Evolutionary conservation across 2,888 invertebrate genomes (phyloP).

Genomic region (Apoderus coryli): DNA sequence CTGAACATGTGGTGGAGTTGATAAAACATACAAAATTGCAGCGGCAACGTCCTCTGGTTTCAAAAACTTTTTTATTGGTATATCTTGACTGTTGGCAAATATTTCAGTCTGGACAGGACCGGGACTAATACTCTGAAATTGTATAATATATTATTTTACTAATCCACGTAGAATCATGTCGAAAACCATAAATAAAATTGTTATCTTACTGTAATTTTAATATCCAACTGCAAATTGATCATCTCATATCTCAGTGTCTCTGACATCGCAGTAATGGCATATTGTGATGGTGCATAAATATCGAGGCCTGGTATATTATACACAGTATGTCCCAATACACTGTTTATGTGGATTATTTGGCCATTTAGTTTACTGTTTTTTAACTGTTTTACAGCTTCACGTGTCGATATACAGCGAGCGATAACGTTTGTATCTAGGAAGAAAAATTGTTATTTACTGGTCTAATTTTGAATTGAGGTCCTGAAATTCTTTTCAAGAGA

Average conservation of each 20-base stretch:
- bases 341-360: conserved; percentile 19
- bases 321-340: conserved; percentile 17
- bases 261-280: conserved; percentile 18
- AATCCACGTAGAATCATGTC: no score
- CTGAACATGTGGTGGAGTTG: conserved; percentile 17
- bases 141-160: no score
- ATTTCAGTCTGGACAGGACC: no score
- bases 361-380: conserved; percentile 16
- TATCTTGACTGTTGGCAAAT: not conserved
- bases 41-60: conserved; percentile 15
- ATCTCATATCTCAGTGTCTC: conserved; percentile 16
- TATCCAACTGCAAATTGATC: conserved; percentile 12
- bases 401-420: conserved; percentile 13
- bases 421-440: conserved; percentile 2
- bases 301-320: conserved; percentile 12
- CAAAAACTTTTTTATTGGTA: conserved; percentile 4
- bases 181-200: no score
- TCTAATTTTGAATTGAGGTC: no score
- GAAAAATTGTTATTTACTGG: no score
- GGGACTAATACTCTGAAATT: conserved; percentile 3
- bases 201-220: conserved; percentile 17
- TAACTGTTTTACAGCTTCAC: conserved; percentile 18
- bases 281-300: conserved; percentile 19
- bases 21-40: conserved; percentile 13
- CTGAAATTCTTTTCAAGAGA: no score